phyloP scores from a whole-genome alignment of 2,797 vertebrate genomes.

The Microctenopoma stevenorrisi region DNA sequence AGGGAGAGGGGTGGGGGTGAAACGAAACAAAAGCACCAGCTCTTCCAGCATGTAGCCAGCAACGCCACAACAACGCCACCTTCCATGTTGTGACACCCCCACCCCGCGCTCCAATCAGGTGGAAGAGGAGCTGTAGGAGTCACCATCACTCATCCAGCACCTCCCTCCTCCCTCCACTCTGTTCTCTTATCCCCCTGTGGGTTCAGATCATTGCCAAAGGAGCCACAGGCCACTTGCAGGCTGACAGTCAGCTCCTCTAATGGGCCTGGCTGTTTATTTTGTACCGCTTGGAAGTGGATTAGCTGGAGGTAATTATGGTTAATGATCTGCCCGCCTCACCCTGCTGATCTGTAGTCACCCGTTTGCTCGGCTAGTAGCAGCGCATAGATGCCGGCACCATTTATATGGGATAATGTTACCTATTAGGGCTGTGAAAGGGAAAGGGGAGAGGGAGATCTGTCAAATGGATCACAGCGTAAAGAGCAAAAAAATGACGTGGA shows the following conservation, averaged over 20 bases:
- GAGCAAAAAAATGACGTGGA: conserved; percentile 38
- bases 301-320: conserved; percentile 90
- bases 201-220: conserved; percentile 82
- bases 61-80: conserved; percentile 67
- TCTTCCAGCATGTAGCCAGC: conserved; percentile 77
- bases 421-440: conserved; percentile 74
- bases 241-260: conserved; percentile 89
- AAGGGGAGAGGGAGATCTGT: conserved; percentile 69
- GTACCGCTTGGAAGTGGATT: conserved; percentile 87
- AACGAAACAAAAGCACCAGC: conserved; percentile 82
- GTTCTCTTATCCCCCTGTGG: conserved; percentile 76
- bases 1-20: conserved; percentile 58
- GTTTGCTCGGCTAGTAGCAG: conserved; percentile 73
- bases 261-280: conserved; percentile 89
- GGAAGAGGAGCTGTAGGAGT: conserved; percentile 49
- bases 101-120: conserved; percentile 48
- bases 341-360: conserved; percentile 84
- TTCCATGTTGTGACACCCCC: conserved; percentile 19
- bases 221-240: conserved; percentile 87
- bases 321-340: conserved; percentile 86
- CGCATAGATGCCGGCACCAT: conserved; percentile 74
- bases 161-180: conserved; percentile 17
- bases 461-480: conserved; percentile 64
- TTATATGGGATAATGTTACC: conserved; percentile 81
- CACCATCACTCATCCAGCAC: conserved; percentile 59